Evolutionary conservation across 2,113 vertebrate species (phyloP).

Genomic region (Acinonyx jubatus): DNA sequence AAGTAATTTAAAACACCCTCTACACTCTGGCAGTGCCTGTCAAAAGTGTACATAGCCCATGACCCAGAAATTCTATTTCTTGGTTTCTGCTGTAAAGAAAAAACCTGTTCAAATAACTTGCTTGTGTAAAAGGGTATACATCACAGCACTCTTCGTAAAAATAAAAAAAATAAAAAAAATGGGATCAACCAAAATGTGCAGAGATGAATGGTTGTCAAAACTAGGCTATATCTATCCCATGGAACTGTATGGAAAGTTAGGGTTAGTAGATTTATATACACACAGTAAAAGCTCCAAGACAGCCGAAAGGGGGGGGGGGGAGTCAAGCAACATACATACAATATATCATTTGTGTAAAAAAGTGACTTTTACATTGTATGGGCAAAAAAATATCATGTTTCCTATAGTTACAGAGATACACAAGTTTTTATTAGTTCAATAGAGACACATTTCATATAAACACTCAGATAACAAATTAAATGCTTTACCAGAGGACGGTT

Average conservation of each 20-base stretch:
- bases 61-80: background rate
- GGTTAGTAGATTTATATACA: background rate
- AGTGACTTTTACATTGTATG: background rate
- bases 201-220: background rate
- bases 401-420: background rate
- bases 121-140: background rate
- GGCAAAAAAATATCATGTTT: background rate
- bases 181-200: background rate
- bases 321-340: background rate
- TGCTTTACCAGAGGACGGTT: background rate
- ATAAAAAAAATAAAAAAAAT: background rate
- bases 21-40: background rate
- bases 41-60: background rate
- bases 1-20: background rate
- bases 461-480: background rate
- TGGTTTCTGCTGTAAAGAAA: background rate
- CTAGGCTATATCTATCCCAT: background rate
- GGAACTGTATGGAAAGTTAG: background rate
- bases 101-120: background rate
- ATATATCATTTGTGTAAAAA: background rate
- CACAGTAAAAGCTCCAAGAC: background rate
- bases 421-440: background rate
- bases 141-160: conserved; percentile 1
- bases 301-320: background rate
- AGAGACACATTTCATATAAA: background rate